Evolutionary conservation across 2,797 vertebrate species (phyloP).

Genomic region (Myiotriccus ornatus): DNA sequence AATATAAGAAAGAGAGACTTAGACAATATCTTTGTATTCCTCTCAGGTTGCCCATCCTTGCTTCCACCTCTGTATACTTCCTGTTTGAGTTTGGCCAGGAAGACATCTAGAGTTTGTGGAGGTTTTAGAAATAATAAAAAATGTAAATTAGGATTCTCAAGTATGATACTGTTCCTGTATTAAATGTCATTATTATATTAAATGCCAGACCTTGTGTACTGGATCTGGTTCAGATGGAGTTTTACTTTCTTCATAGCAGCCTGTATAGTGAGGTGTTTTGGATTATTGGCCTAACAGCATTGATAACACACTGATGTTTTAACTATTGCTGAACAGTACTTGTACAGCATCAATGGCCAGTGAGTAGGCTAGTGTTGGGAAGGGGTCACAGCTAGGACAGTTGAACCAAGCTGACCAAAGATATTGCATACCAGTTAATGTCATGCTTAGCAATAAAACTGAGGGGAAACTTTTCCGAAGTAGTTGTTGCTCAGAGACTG

Average conservation of each 20-base stretch:
- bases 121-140: not conserved
- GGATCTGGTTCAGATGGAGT: not conserved
- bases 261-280: not conserved
- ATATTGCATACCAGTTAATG: not conserved
- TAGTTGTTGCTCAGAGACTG: not conserved
- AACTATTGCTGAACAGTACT: not conserved
- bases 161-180: not conserved
- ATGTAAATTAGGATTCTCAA: not conserved
- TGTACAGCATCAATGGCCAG: not conserved
- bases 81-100: not conserved
- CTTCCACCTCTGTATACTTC: not conserved
- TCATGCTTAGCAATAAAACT: not conserved
- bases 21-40: not conserved
- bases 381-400: not conserved
- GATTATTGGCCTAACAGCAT: not conserved
- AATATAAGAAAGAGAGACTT: not conserved
- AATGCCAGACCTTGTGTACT: not conserved
- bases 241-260: not conserved
- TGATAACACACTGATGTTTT: not conserved
- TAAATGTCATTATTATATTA: not conserved
- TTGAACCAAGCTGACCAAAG: not conserved
- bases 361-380: not conserved
- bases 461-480: not conserved
- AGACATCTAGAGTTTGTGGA: not conserved
- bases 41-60: not conserved